phyloP scores from a whole-genome alignment of 35 echinoderm and acorn worm species.

The Amphiura filiformis region DNA sequence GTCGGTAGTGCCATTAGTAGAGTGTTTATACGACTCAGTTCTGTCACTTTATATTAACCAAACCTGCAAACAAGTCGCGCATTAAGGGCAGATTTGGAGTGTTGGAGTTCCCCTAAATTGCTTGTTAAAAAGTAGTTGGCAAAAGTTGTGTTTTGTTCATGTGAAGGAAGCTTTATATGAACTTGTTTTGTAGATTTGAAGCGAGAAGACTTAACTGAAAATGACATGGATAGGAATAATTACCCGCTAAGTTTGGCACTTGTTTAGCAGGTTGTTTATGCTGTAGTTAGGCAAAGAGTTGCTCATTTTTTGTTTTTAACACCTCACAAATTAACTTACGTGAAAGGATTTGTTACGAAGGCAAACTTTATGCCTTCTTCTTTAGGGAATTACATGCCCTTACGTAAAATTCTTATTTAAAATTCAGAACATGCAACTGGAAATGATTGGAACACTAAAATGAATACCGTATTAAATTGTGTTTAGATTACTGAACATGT shows the following conservation, averaged over 20 bases:
- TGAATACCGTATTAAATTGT: too few relatives aligned
- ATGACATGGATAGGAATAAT: conserved; percentile 3
- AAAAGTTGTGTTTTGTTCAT: neutral
- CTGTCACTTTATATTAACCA: neutral
- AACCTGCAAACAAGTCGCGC: conserved; percentile 1
- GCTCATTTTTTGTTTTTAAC: neutral
- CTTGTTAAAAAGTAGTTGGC: conserved; percentile 5
- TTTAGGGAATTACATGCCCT: too few relatives aligned
- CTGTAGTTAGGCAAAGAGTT: neutral
- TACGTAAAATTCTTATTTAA: too few relatives aligned
- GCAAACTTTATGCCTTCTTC: too few relatives aligned
- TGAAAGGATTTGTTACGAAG: too few relatives aligned
- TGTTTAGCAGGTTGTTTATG: neutral
- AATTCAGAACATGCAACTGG: too few relatives aligned
- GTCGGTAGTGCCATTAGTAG: neutral
- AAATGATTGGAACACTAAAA: too few relatives aligned
- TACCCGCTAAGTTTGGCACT: neutral
- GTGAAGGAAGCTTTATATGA: neutral
- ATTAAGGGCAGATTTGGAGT: neutral
- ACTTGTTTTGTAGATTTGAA: neutral
- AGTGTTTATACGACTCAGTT: conserved; percentile 7
- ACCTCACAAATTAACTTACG: neutral
- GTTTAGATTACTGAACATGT: too few relatives aligned
- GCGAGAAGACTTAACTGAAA: neutral
- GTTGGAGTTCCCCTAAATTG: neutral